phyloP scores from a whole-genome alignment of 2,113 vertebrate genomes.

The Balaeniceps rex region DNA sequence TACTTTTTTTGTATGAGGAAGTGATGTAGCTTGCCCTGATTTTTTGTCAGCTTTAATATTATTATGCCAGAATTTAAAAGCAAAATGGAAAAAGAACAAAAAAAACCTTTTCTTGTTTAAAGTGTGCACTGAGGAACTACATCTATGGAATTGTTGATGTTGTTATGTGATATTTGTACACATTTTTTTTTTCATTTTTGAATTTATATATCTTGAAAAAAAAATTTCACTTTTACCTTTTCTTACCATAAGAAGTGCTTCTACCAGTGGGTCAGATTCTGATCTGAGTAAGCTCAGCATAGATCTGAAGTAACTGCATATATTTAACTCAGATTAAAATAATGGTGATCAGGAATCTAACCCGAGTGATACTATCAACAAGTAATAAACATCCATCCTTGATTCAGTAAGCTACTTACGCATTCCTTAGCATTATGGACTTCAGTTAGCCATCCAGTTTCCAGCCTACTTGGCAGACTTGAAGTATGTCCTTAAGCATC shows the following conservation, averaged over 20 bases:
- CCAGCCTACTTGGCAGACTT: not conserved
- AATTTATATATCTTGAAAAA: constrained; percentile 74
- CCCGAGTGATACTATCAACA: not conserved
- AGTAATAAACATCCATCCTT: not conserved
- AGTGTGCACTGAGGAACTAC: constrained; percentile 83
- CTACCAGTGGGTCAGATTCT: constrained; percentile 13
- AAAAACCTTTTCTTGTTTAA: constrained; percentile 78
- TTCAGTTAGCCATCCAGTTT: not conserved
- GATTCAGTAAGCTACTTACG: constrained; percentile 35
- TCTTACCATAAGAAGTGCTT: constrained; percentile 63
- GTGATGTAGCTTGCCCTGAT: constrained; percentile 92
- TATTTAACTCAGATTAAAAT: not conserved
- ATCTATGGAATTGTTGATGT: constrained; percentile 84
- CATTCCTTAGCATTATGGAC: not conserved
- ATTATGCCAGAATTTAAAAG: constrained; percentile 86
- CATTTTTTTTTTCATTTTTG: constrained; percentile 71
- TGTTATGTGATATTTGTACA: constrained; percentile 98
- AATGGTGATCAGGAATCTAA: not conserved
- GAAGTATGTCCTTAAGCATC: not conserved
- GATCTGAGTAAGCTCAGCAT: not conserved
- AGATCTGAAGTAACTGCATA: not conserved
- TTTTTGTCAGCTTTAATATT: constrained; percentile 85
- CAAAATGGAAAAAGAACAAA: constrained; percentile 41
- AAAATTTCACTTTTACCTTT: constrained; percentile 69
- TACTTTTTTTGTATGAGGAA: constrained; percentile 98